Evolutionary conservation across 2,113 vertebrate genomes (phyloP).

Genomic region (Pogonocichla stellata): DNA sequence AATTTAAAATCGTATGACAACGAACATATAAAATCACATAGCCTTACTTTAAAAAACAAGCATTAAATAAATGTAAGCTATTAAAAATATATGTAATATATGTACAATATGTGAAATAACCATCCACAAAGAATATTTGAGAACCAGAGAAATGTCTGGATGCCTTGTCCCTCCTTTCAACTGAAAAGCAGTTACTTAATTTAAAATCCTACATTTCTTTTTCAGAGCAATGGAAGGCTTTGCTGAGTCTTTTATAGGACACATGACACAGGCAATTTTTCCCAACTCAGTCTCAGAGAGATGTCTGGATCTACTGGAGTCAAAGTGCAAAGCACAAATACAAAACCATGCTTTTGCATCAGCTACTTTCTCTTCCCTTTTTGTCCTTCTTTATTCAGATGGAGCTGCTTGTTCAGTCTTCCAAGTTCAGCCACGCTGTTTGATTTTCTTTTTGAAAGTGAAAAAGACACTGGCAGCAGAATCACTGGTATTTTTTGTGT

Average conservation of each 20-base stretch:
- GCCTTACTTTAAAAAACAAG: not conserved
- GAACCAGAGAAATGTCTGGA: not conserved
- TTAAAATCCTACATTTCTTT: not conserved
- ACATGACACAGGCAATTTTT: not conserved
- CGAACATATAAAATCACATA: not conserved
- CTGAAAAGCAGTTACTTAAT: not conserved
- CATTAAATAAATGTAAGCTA: not conserved
- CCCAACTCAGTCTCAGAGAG: not conserved
- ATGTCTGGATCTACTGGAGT: not conserved
- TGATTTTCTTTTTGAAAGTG: conserved; percentile 2
- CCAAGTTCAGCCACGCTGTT: not conserved
- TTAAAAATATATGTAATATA: not conserved
- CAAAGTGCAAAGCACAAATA: not conserved
- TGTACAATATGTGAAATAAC: not conserved
- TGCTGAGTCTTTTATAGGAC: not conserved
- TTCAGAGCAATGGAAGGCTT: not conserved
- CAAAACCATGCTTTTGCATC: conserved; percentile 7
- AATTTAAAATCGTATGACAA: not conserved
- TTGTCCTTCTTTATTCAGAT: not conserved
- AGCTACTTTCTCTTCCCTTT: not conserved
- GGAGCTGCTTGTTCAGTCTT: not conserved
- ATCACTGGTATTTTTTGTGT: not conserved
- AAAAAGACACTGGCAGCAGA: not conserved
- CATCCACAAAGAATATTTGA: not conserved
- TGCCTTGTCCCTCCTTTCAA: not conserved